Conservation (phyloP, 2,113 vertebrate species). For the Pipa parva region DNA sequence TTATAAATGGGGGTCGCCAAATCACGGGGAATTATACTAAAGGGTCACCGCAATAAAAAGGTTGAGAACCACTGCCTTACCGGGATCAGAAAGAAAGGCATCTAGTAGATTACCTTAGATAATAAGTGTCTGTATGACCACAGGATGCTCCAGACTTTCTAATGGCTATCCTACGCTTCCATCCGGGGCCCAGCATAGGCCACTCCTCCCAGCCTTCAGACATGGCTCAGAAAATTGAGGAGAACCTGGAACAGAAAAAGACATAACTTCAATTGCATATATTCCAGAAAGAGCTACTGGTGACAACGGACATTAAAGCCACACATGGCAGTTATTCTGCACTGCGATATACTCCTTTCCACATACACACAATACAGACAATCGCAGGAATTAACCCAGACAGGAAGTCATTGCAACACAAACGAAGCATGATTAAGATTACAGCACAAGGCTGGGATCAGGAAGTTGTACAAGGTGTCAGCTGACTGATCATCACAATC, state of each 20-base stretch:
- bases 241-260: slow-evolving; percentile 26
- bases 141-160: slow-evolving; percentile 73
- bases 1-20: too few relatives aligned
- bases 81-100: too few relatives aligned
- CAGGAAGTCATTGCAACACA: slow-evolving; percentile 11
- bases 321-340: not conserved
- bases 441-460: not conserved
- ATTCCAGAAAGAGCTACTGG: not conserved
- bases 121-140: slow-evolving; percentile 81
- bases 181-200: slow-evolving; percentile 71
- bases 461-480: too few relatives aligned
- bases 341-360: slow-evolving; percentile 24
- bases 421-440: not conserved
- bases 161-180: slow-evolving; percentile 78
- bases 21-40: too few relatives aligned
- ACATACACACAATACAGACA: not conserved
- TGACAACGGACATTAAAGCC: slow-evolving; percentile 9
- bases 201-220: slow-evolving; percentile 79
- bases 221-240: slow-evolving; percentile 47
- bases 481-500: too few relatives aligned
- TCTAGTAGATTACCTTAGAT: slow-evolving; percentile 65
- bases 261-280: not conserved
- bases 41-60: too few relatives aligned
- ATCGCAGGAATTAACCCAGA: slow-evolving; percentile 12
- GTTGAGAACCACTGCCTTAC: too few relatives aligned